Percentiles rank a stretch among this genome's conserved stretches.
Conservation (phyloP, 2,797 vertebrate genomes). For the Neostethus bicornis region DNA sequence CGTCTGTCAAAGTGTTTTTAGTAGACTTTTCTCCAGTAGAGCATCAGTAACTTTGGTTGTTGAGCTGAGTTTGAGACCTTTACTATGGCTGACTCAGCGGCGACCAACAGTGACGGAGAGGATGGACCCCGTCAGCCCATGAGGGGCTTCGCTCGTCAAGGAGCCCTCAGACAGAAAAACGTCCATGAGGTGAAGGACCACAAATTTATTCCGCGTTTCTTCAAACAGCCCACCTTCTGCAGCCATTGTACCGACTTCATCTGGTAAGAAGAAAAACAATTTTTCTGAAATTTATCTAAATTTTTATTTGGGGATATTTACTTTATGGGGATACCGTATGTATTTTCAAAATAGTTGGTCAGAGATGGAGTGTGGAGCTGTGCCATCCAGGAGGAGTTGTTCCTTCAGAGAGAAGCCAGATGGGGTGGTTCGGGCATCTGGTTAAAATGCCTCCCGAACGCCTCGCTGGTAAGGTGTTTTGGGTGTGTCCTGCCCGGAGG, state of each 20-base stretch:
- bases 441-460: too few species aligned
- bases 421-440: too few species aligned
- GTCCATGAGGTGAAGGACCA: slow-evolving; percentile 95
- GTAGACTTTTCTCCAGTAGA: too few species aligned
- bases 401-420: too few species aligned
- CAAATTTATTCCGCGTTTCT: slow-evolving; percentile 94
- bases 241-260: slow-evolving; percentile 98
- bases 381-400: too few species aligned
- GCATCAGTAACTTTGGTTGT: slow-evolving; percentile 19
- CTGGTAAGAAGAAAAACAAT: slow-evolving; percentile 79
- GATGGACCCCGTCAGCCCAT: slow-evolving; percentile 79
- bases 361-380: too few species aligned
- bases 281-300: not conserved
- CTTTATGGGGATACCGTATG: too few species aligned
- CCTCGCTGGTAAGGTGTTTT: too few species aligned
- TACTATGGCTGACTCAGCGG: slow-evolving; percentile 74
- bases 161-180: slow-evolving; percentile 94
- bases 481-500: too few species aligned
- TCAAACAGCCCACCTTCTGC: slow-evolving; percentile 96
- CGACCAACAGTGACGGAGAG: slow-evolving; percentile 82
- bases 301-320: too few species aligned
- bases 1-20: not conserved
- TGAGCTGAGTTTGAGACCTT: slow-evolving; percentile 7
- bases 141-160: slow-evolving; percentile 89
- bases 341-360: too few species aligned